These are phyloP conservation scores for Fringilla coelebs DNA, from an alignment of 2,797 vertebrate genomes.

Conservation along the genomic window DNA sequence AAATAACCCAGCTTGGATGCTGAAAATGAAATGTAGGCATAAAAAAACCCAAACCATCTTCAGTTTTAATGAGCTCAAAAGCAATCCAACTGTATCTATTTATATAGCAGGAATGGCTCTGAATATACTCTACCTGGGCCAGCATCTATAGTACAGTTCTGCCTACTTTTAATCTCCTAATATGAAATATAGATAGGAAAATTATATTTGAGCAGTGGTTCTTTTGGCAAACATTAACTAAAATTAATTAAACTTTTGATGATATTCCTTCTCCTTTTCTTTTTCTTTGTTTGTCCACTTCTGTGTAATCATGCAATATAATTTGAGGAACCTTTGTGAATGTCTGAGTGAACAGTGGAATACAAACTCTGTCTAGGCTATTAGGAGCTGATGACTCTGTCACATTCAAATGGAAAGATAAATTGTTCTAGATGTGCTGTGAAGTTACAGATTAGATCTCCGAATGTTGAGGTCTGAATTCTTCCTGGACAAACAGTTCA, in stretches of 20 bases:
- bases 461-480: conserved; percentile 10
- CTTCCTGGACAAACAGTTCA: neutral
- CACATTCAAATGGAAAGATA: conserved; percentile 16
- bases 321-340: conserved; percentile 30
- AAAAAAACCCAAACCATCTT: neutral
- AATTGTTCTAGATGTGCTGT: conserved; percentile 23
- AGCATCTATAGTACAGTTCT: conserved; percentile 14
- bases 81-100: conserved; percentile 60
- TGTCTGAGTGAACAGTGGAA: neutral
- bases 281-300: conserved; percentile 56
- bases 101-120: conserved; percentile 41
- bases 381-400: neutral
- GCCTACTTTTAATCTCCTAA: conserved; percentile 51
- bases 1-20: conserved; percentile 30
- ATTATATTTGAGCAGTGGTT: conserved; percentile 57
- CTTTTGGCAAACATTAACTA: conserved; percentile 56
- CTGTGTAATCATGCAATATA: conserved; percentile 44
- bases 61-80: conserved; percentile 39
- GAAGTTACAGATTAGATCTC: conserved; percentile 15
- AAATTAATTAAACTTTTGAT: conserved; percentile 65
- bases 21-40: conserved; percentile 23
- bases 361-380: conserved; percentile 19
- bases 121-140: conserved; percentile 9
- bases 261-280: conserved; percentile 44
- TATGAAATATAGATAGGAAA: conserved; percentile 61